Percentiles rank a stretch among this genome's conserved stretches.
phyloP scores from a whole-genome alignment of 2,113 vertebrate species.

The Antechinus flavipes region DNA sequence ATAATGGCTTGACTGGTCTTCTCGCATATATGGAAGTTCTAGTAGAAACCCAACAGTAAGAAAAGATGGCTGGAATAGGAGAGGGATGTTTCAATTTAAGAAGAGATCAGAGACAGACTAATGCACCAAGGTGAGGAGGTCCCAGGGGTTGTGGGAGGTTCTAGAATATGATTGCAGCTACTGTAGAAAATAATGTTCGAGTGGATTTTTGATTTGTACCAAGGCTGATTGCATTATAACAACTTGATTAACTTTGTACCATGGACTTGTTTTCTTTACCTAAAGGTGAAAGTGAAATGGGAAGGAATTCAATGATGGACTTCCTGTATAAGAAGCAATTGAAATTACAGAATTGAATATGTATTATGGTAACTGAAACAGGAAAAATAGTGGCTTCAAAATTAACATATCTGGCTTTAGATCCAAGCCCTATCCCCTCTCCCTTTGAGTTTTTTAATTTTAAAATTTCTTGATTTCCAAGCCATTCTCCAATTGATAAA shows the following conservation, averaged over 20 bases:
- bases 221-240: slow-evolving; percentile 7
- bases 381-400: background rate
- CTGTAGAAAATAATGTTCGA: background rate
- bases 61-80: background rate
- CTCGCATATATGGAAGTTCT: background rate
- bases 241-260: fast-evolving
- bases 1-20: background rate
- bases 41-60: background rate
- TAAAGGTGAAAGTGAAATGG: background rate
- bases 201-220: background rate
- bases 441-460: background rate
- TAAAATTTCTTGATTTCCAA: background rate
- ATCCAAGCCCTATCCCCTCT: background rate
- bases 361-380: background rate
- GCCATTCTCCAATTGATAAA: no score
- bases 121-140: background rate
- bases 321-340: background rate
- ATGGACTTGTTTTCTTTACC: background rate
- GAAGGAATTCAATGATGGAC: background rate
- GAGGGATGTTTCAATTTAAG: background rate
- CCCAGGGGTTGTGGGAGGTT: background rate
- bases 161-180: background rate
- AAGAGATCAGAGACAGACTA: background rate
- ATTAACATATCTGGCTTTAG: background rate
- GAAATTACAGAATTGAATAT: background rate